Base-by-base conservation (phyloP, 2,797 vertebrate genomes). In the Argentina silus region DNA sequence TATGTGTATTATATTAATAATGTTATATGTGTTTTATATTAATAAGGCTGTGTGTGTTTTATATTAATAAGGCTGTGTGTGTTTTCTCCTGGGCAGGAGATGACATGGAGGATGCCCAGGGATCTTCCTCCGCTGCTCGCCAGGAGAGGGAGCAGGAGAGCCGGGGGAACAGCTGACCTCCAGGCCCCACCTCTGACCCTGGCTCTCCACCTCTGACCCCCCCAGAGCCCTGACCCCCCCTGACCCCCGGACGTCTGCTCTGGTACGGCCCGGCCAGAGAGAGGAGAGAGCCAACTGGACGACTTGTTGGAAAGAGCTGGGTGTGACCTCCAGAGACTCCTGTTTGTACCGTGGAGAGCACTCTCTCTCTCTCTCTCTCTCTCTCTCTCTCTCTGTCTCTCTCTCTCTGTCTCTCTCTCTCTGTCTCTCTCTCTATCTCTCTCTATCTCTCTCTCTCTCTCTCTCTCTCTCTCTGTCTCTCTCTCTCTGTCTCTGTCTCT, bases 131-230 rank as follows among this genome's bases (percentile, higher is more conserved):
- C 61, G 83, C 84, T 1, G 79, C 81, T 61, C 89, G 86, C 76
- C 85, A 87, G 72, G 88, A 89, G 17, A 78, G 87, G 1, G 86
- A 78, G 76, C 90, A 92, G 84, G 87, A 88, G 81, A 92, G 90
- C 87, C 90, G 90, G 83, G 88, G 88, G 80, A 92, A 92, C 89
- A 92, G 90, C 82, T 93, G 90, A 85, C 53, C 73, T 62, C 47
- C 47, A 23, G 36, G 27, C 42, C 44, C 61, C 63, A 70, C 42
- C 61, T 12, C 66, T 47, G 19, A 36, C 17, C 44, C 10, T 9
- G 27, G 7, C 45, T n/a, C 14, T 44, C 15, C 65, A 57, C 27
- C 63, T 50, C 48, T 36, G 11, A 42, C 47, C 36, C 61, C 61
- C 10, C 47, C 45, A 27, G 14, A 71, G 15, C 43, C 57, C 44